Evolutionary conservation across 2,888 invertebrate genomes (phyloP).

Genomic region (Autographa pulchrina): DNA sequence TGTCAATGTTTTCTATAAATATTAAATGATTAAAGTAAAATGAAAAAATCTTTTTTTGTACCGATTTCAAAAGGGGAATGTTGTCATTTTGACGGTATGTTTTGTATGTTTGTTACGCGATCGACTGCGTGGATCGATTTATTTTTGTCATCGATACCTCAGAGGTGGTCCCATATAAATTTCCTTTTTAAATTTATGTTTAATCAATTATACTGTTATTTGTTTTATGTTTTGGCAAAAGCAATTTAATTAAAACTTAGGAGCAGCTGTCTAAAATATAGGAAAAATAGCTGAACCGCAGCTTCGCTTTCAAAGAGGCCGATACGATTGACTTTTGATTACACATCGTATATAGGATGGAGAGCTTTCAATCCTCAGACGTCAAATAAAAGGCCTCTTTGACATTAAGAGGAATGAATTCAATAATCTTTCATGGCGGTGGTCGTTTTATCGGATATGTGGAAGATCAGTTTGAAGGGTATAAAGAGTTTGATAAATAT

Average conservation of each 20-base stretch:
- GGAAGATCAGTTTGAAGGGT: constrained; percentile 38
- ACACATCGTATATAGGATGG: constrained; percentile 50
- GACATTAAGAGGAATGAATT: constrained; percentile 70
- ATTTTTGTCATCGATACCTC: too few relatives aligned
- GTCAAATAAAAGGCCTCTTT: constrained; percentile 68
- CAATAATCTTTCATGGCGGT: constrained; percentile 67
- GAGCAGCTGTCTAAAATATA: constrained; percentile 12
- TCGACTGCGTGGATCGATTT: too few relatives aligned
- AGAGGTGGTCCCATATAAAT: too few relatives aligned
- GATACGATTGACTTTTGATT: constrained; percentile 58
- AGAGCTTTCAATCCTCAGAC: constrained; percentile 57
- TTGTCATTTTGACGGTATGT: too few relatives aligned
- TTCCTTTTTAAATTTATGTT: too few relatives aligned
- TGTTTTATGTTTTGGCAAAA: too few relatives aligned
- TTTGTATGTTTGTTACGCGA: too few relatives aligned
- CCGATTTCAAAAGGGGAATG: too few relatives aligned
- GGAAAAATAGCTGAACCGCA: constrained; percentile 41
- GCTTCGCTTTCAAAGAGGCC: constrained; percentile 37
- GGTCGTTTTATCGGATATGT: constrained; percentile 57
- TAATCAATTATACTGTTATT: too few relatives aligned
- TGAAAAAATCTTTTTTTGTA: too few relatives aligned
- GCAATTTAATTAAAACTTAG: too few relatives aligned
- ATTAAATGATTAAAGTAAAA: constrained; percentile 25
- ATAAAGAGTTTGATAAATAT: constrained; percentile 46
- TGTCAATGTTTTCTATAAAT: constrained; percentile 53